Conservation (phyloP, 2,113 vertebrate genomes). For the Laticauda laticaudata region DNA sequence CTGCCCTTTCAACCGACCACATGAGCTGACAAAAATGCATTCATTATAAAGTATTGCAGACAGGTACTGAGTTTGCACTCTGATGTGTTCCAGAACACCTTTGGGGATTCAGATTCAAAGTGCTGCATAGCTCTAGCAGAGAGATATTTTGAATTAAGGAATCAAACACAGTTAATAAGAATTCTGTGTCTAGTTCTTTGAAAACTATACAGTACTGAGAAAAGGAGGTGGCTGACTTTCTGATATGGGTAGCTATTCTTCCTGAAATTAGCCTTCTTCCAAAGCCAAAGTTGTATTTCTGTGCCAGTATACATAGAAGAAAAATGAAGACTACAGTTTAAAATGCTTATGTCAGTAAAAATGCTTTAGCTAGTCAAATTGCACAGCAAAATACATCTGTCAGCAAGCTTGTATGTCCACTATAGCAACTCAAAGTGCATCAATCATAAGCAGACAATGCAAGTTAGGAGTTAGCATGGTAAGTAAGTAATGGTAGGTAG, state of each 20-base stretch:
- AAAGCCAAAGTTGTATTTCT: not conserved
- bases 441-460: not conserved
- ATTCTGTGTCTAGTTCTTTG: not conserved
- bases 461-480: not conserved
- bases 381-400: not conserved
- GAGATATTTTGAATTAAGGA: not conserved
- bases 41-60: not conserved
- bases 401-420: not conserved
- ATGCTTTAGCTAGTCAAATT: not conserved
- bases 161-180: not conserved
- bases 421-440: not conserved
- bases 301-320: not conserved
- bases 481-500: not conserved
- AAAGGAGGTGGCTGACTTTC: not conserved
- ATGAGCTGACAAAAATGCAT: not conserved
- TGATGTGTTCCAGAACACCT: not conserved
- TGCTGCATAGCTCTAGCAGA: not conserved
- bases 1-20: not conserved
- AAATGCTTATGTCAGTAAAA: not conserved
- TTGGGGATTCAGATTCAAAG: not conserved
- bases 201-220: not conserved
- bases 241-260: not conserved
- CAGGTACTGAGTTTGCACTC: not conserved
- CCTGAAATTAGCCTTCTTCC: not conserved
- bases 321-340: not conserved